These are phyloP conservation scores for Collichthys lucidus DNA, from an alignment of 2,113 vertebrate species.

Conservation along the genomic window DNA sequence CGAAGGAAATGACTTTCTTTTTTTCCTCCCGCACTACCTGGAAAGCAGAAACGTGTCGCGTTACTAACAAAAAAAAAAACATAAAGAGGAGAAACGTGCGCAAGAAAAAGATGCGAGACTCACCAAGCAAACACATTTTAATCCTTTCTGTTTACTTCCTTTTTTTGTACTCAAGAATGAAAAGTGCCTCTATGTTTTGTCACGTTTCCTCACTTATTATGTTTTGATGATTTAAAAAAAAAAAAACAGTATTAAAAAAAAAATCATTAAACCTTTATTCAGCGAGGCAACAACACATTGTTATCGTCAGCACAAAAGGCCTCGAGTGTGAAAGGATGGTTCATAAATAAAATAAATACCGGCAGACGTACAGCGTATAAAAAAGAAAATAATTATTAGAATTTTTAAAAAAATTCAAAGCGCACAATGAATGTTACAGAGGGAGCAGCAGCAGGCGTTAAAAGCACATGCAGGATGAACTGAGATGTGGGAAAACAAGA, in stretches of 20 bases:
- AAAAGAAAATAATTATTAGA: background rate
- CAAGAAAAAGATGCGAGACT: background rate
- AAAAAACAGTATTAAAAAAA: background rate
- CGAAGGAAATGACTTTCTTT: constrained; percentile 92
- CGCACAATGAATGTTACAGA: background rate
- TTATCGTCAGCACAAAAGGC: background rate
- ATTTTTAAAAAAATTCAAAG: background rate
- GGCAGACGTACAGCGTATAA: background rate
- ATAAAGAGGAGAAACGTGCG: background rate
- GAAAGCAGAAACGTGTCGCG: background rate
- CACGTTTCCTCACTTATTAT: no score
- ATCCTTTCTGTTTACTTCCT: background rate
- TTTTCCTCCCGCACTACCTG: constrained; percentile 94
- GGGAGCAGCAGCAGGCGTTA: background rate
- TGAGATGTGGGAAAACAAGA: constrained; percentile 4
- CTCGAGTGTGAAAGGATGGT: background rate
- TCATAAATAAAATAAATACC: constrained; percentile 30
- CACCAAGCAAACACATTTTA: background rate
- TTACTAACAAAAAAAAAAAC: background rate
- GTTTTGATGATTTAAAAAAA: background rate
- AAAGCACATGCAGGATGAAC: background rate
- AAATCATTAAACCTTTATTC: constrained; percentile 48
- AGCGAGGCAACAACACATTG: constrained; percentile 25
- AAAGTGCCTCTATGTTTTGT: background rate
- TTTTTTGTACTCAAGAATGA: background rate